A percentile compares a stretch with the other conserved stretches of the same genome.
Conservation (phyloP, 2,888 invertebrate species). For the Merodon equestris region DNA sequence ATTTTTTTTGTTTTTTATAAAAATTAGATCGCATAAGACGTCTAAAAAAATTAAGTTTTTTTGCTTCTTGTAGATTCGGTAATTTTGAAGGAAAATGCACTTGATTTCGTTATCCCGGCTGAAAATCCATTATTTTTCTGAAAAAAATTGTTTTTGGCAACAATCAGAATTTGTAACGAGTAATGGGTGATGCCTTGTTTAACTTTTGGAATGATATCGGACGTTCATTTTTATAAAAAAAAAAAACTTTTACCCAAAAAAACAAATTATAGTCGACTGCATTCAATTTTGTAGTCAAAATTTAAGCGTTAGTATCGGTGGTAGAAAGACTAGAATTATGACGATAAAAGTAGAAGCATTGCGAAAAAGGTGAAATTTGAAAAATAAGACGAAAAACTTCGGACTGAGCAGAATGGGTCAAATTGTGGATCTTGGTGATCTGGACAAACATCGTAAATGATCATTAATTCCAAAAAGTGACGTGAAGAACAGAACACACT, state of each 20-base stretch:
- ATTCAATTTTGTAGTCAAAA: too few species aligned
- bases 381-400: too few species aligned
- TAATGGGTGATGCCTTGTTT: conserved; percentile 14
- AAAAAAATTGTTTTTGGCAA: conserved; percentile 38
- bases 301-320: too few species aligned
- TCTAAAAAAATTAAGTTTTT: not conserved
- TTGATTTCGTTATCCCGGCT: conserved; percentile 64
- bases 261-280: too few species aligned
- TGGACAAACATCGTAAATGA: too few species aligned
- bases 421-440: too few species aligned
- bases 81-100: conserved; percentile 22
- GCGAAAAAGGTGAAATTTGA: too few species aligned
- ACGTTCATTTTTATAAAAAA: conserved; percentile 8
- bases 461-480: too few species aligned
- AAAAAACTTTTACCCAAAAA: conserved; percentile 16
- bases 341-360: too few species aligned
- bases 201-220: conserved; percentile 45
- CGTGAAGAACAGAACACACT: too few species aligned
- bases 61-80: not conserved
- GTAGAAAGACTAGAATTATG: too few species aligned
- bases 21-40: conserved; percentile 2
- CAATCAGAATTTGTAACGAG: not conserved
- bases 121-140: conserved; percentile 69
- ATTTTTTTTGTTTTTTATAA: conserved; percentile 6
- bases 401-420: too few species aligned